Conservation (phyloP, 2,797 vertebrate genomes). For the Sparidentex hasta region DNA sequence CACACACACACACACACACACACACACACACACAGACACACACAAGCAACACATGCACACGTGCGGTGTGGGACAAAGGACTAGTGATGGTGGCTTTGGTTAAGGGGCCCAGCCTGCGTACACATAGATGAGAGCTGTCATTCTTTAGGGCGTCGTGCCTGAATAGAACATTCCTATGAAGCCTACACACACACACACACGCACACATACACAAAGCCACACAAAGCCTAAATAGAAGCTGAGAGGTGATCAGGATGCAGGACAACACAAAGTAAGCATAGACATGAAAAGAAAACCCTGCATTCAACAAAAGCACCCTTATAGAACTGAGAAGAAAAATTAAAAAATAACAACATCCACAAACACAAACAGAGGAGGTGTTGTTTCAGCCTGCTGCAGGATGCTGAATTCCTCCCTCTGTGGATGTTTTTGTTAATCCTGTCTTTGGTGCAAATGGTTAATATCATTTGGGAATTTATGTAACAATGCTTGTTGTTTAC, state of each 20-base stretch:
- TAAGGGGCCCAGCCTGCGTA: conserved; percentile 61
- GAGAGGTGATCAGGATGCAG: conserved; percentile 45
- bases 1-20: too few species aligned
- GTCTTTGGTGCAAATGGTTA: conserved; percentile 16
- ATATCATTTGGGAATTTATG: conserved; percentile 26
- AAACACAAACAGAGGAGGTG: neutral
- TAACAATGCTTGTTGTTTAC: conserved; percentile 33
- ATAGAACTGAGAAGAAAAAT: neutral
- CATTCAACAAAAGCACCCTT: neutral
- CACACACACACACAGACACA: too few species aligned
- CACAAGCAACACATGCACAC: conserved; percentile 21
- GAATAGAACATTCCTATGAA: conserved; percentile 72
- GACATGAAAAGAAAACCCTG: neutral
- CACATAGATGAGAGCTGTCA: conserved; percentile 68
- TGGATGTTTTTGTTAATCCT: neutral
- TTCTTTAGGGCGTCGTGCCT: conserved; percentile 64
- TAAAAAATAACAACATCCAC: neutral
- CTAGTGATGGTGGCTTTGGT: conserved; percentile 66
- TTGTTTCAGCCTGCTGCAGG: neutral
- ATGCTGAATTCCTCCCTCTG: neutral
- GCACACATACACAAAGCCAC: conserved; percentile 8
- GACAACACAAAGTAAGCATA: conserved; percentile 27
- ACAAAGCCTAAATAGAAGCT: conserved; percentile 14
- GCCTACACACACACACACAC: conserved; percentile 38
- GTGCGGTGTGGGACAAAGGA: conserved; percentile 63